phyloP scores from a whole-genome alignment of 1,140 invertebrate genomes.

The Argopecten irradians region DNA sequence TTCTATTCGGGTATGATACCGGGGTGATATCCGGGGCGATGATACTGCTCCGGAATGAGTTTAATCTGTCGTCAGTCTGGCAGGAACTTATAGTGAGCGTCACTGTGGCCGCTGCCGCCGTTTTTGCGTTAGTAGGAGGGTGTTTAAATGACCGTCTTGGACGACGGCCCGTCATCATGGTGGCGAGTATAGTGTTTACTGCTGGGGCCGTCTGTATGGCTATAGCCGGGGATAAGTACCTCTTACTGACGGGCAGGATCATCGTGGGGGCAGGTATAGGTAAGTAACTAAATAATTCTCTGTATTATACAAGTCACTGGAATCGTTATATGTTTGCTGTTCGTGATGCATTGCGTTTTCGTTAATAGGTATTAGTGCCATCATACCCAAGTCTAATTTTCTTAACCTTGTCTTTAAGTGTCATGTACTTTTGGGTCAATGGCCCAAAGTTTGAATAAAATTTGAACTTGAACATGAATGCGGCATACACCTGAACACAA shows the following conservation, averaged over 20 bases:
- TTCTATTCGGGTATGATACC: constrained; percentile 84
- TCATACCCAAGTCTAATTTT: no score
- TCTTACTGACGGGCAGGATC: constrained; percentile 80
- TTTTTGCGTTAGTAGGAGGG: constrained; percentile 80
- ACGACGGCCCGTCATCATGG: constrained; percentile 80
- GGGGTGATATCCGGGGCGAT: constrained; percentile 84
- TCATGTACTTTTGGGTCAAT: no score
- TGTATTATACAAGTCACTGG: not conserved
- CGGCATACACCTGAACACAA: no score
- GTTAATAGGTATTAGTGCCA: no score
- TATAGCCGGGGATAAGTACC: constrained; percentile 77
- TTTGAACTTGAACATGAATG: no score
- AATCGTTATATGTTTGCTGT: not conserved
- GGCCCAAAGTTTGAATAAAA: no score
- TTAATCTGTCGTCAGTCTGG: constrained; percentile 78
- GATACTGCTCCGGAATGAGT: constrained; percentile 78
- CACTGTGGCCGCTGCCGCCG: constrained; percentile 77
- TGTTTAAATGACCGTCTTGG: constrained; percentile 79
- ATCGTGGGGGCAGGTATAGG: constrained; percentile 82
- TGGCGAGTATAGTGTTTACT: constrained; percentile 80
- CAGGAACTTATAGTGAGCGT: constrained; percentile 80
- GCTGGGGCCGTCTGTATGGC: constrained; percentile 76
- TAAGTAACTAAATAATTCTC: constrained; percentile 63
- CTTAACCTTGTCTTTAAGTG: no score
- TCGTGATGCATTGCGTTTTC: no score